Base-by-base conservation (phyloP, 1,140 invertebrate genomes). In the Parapsyche elsis region DNA sequence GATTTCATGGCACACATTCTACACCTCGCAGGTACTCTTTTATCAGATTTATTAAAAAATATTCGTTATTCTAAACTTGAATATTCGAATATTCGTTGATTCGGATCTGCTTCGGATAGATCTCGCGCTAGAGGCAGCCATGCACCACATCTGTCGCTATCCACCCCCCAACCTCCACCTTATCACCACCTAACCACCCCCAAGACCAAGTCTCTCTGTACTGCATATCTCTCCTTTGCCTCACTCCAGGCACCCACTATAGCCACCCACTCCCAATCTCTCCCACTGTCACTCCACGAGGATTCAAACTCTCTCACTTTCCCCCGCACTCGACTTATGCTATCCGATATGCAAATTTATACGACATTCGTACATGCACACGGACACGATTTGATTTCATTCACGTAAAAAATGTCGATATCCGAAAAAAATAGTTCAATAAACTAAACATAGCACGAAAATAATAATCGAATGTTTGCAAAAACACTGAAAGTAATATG, bases 101-200 rank as follows among this genome's bases (percentile, higher is more conserved):
- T 5, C 86, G 80, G n/a, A 84, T 84, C 87, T 86, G 86, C 78
- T 0, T 61, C 24, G 12, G 57, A 78, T 30, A 82, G 84, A 84
- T 80, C 86, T 84, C 84, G 84, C 84, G 21, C 1, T 85, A 86
- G 84, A 84, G 84, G 67, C 84, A 84, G 86, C 86, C 87, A 88
- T 88, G 87, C 87, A 87, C 83, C 86, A 86, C 88, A 88, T 88
- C 88, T 88, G 88, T 88, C 86, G 87, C 87, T 85, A 84, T 82
- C 82, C 71, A 26, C 79, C 59, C 26, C 81, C 76, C 82, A 80
- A 16, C 79, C n/a, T n/a, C 21, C 84, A 16, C 61, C 80, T 67
- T n/a, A n/a, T n/a, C 53, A 19, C 16, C 57, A 16, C 19, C 21
- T 81, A 76, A 79, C 75, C 23, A 53, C 30, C 78, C 24, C 24